Conservation (phyloP, 53 echinoderm and acorn worm genomes). For the Paracentrotus lividus region DNA sequence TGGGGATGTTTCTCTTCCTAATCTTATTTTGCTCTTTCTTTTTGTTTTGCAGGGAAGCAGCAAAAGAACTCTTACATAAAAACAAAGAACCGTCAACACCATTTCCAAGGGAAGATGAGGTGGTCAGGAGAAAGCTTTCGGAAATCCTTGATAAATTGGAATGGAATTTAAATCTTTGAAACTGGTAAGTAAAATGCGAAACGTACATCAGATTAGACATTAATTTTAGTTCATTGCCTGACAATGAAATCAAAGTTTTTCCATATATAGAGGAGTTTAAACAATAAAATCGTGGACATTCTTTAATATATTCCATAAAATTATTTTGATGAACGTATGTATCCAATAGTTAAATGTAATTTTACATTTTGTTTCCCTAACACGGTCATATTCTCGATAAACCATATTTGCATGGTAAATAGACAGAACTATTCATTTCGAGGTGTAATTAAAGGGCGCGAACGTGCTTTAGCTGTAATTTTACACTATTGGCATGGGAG, state of each 20-base stretch:
- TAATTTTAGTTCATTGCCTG: not conserved
- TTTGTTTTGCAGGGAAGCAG: slow-evolving; percentile 44
- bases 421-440: not conserved
- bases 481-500: not conserved
- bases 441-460: not conserved
- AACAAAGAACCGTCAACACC: slow-evolving; percentile 45
- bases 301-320: not conserved
- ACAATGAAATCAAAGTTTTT: not conserved
- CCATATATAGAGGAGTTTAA: not conserved
- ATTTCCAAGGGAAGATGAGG: slow-evolving; percentile 41
- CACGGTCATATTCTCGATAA: not conserved
- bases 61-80: slow-evolving; percentile 63
- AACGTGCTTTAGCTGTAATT: not conserved
- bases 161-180: slow-evolving; percentile 67
- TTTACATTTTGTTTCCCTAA: not conserved
- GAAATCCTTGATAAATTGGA: slow-evolving; percentile 64
- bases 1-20: not conserved
- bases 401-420: not conserved
- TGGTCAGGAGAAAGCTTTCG: slow-evolving; percentile 62
- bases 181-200: slow-evolving; percentile 25
- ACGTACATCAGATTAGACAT: not conserved
- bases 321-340: not conserved
- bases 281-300: no score
- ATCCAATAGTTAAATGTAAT: not conserved
- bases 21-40: not conserved